Evolutionary conservation across 2,888 invertebrate genomes (phyloP), one percentile per base, ranked within the genome.

Genomic region (Trichacis sp.): DNA sequence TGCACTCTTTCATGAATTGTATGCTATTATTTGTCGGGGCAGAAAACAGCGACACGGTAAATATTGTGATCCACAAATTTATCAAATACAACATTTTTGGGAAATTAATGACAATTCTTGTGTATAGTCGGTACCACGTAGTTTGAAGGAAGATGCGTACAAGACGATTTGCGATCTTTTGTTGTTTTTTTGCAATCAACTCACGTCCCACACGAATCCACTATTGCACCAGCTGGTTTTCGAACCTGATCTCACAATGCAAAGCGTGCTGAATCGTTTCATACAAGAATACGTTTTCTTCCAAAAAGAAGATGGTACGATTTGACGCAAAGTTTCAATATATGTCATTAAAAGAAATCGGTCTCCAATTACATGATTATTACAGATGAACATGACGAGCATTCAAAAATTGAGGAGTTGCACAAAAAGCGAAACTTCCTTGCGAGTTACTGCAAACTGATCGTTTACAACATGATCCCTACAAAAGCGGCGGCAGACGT

Each of bases 391-490:
- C 93, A 96, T 84, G 98, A 98, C 85, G 98, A 98, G 85, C 91
- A 91, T 76, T 93, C 95, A 68, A 94, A 96, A 73, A 98, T 98
- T 78, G 98, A 98, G 87, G 96, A 97, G 81, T 87, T 98, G 42
- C 98, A 98, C 87, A 98, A 97, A 85, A 90, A 97, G 60, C 89
- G 98, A 71, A 98, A 97, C 85, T 96, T 97, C 84, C 87, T 99
- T 68, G 97, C 98, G 1, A 95, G 96, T 15, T 99, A 95, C 86
- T 98, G 97, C 87, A 99, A 99, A 86, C 88, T 99, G 48, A 93
- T 98, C 75, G 96, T 98, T 52, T 98, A 98, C 87, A 98, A 98
- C 84, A 94, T 98, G 73, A 90, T 98, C 84, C 96, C 95, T 20
- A 94, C 97, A 1, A 91, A 93, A 80, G 89, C 94, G 74, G 97